Conservation (phyloP, 1,140 invertebrate species). For the Vanessa tameamea region DNA sequence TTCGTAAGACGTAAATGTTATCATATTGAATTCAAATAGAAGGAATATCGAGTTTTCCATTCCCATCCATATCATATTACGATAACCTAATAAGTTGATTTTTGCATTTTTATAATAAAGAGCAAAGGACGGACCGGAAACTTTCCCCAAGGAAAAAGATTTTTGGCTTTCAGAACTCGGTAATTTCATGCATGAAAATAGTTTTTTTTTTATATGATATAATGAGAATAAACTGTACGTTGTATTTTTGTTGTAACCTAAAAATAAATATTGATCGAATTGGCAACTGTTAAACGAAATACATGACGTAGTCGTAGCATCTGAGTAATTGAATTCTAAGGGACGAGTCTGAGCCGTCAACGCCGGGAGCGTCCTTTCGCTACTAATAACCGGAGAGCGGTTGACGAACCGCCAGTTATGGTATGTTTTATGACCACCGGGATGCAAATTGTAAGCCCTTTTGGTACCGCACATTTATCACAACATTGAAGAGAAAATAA, state of each 20-base stretch:
- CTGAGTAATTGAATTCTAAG: slow-evolving; percentile 22
- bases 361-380: slow-evolving; percentile 5
- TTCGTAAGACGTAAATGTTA: background rate
- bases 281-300: background rate
- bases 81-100: slow-evolving; percentile 40
- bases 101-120: slow-evolving; percentile 43
- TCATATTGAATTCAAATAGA: background rate
- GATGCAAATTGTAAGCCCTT: slow-evolving; percentile 11
- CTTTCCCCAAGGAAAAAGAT: slow-evolving; percentile 37
- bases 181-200: slow-evolving; percentile 25
- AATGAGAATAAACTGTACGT: slow-evolving; percentile 7
- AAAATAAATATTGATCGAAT: background rate
- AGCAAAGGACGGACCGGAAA: slow-evolving; percentile 34
- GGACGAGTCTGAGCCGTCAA: background rate
- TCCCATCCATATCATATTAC: slow-evolving; percentile 21
- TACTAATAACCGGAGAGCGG: slow-evolving; percentile 9
- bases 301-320: background rate
- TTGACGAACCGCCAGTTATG: slow-evolving; percentile 6
- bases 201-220: slow-evolving; percentile 11
- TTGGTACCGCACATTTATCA: background rate
- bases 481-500: background rate
- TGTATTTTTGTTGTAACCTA: background rate
- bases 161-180: slow-evolving; percentile 32
- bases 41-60: background rate
- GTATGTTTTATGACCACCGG: slow-evolving; percentile 16